Base-by-base conservation (phyloP, 2,888 invertebrate genomes). In the Cephonodes hylas region DNA sequence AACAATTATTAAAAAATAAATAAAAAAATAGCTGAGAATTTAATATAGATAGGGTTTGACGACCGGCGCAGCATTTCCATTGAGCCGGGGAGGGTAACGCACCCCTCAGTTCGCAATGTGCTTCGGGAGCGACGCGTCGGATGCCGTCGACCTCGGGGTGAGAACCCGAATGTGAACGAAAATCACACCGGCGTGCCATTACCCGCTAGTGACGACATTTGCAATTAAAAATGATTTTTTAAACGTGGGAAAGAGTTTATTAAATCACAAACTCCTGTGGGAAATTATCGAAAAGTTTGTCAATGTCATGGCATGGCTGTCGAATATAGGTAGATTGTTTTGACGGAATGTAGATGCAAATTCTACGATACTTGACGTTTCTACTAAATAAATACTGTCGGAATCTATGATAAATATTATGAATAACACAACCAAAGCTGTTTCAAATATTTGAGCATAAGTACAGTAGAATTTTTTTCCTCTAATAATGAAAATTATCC, bases 61-160 rank as follows among this genome's bases (percentile, higher is more conserved):
- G 82, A 84, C 79, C 81, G n/a, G 72, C 76, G 72, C 67, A 72
- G 74, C 66, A 71, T 70, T 68, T 75, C 73, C 72, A 69, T 73
- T 70, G 66, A 69, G 63, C 69, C 66, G 67, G 65, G 64, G 83
- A 86, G 91, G 91, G 90, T 91, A 89, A 84, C 84, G 87, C 89
- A 89, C 91, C 91, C 91, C 83, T 87, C 89, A 88, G 88, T 87
- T 89, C 87, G 88, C 83, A 87, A 38, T 85, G 77, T 83, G 82
- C 81, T n/a, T 81, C 77, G 79, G 86, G 86, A 85, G 84, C 76
- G 81, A 75, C 75, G 74, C 76, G 79, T 76, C 76, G 76, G n/a
- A 69, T 66, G 73, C 72, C 77, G 70, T 68, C 72, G 74, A 65
- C 65, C 64, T 48, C 67, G 73, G 77, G 76, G 76, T 72, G 70